Evolutionary conservation across 2,797 vertebrate genomes (phyloP).

Genomic region (Protosalanx chinensis): DNA sequence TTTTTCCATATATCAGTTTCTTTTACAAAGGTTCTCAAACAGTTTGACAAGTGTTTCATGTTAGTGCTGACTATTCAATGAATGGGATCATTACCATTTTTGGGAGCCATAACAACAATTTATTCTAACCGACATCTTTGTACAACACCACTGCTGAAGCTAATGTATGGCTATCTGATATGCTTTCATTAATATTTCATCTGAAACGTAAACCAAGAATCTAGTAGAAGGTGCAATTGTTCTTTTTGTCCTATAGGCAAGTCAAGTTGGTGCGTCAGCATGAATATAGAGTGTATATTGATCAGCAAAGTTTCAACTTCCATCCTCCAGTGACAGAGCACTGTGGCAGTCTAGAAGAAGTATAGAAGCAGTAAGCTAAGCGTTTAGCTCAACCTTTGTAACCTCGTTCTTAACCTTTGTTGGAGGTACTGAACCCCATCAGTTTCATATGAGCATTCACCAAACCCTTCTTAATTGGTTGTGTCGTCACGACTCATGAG

Average conservation of each 20-base stretch:
- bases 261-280: background rate
- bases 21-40: slow-evolving; percentile 27
- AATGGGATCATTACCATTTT: background rate
- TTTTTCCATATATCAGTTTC: slow-evolving; percentile 41
- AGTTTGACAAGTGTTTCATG: slow-evolving; percentile 38
- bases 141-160: background rate
- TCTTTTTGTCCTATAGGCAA: background rate
- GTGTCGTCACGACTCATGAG: too few relatives aligned
- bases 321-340: background rate
- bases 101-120: too few relatives aligned
- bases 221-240: background rate
- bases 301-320: background rate
- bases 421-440: too few relatives aligned
- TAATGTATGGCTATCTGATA: background rate
- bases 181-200: background rate
- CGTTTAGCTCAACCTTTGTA: too few relatives aligned
- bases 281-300: background rate
- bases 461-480: too few relatives aligned
- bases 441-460: too few relatives aligned
- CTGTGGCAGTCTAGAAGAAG: background rate
- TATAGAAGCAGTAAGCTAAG: background rate
- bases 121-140: background rate
- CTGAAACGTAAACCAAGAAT: background rate
- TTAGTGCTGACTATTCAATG: background rate
- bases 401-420: too few relatives aligned